Base-by-base conservation (phyloP, 2,113 vertebrate genomes). In the Monopterus albus region DNA sequence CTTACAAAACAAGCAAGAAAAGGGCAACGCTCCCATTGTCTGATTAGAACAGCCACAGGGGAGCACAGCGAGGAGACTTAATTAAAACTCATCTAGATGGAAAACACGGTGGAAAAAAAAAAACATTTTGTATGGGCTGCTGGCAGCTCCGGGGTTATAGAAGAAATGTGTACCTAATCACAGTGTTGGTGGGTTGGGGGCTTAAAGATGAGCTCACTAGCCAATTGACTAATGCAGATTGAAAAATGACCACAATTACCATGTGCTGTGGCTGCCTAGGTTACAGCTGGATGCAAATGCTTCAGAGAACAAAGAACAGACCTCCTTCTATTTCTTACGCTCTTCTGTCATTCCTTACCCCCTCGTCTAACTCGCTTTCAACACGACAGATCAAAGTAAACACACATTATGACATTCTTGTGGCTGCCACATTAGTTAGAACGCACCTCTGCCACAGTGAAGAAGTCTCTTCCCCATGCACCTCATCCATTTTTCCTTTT, bases 11-110 rank as follows among this genome's bases (percentile, higher is more conserved):
- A 78, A 78, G 69, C 36, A 36, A 58, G 70, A 69, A 72, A 81
- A 33, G 70, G 57, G 57, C 52, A 76, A 73, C 42, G 56, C 80
- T 88, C 83, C 72, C 13, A 21, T 81, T 86, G 90, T 89, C 86
- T 91, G 84, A 91, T 93, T 88, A 91, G 75, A 88, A 70, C 60
- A 51, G 80, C 86, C 87, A 78, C 69, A 39, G 78, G 91, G 86
- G 83, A 83, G 31, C 76, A 57, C 57, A 61, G 81, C 77, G 23
- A 81, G 85, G 81, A 89, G 77, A 81, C 84, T 88, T 92, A 92
- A 93, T 93, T 93, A 92, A 92, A 92, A 92, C 75, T 80, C 89
- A 88, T 91, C 89, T 89, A 76, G 89, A 92, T 90, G 88, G 88
- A 91, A 92, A 91, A 90, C 23, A 60, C 40, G 0, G 56, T 23